phyloP scores from a whole-genome alignment of 2,797 vertebrate species.

The Scolopax rusticola region DNA sequence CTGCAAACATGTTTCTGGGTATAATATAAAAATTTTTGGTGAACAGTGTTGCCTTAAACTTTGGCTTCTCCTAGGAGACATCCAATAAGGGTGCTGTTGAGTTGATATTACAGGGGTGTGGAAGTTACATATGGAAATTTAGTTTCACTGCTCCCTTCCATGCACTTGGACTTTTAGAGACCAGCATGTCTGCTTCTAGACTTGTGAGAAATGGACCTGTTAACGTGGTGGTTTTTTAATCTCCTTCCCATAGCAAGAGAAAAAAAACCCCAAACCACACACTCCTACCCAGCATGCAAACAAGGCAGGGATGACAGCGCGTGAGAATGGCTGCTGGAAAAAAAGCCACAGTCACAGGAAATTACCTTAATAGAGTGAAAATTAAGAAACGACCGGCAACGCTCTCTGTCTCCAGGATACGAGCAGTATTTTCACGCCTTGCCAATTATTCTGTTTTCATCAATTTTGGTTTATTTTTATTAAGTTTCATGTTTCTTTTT shows the following conservation, averaged over 20 bases:
- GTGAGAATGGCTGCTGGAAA: slow-evolving; percentile 51
- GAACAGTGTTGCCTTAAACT: not conserved
- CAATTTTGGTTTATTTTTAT: slow-evolving; percentile 74
- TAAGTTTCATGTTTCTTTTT: slow-evolving; percentile 41
- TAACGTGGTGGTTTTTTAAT: not conserved
- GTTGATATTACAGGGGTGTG: not conserved
- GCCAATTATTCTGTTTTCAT: slow-evolving; percentile 81
- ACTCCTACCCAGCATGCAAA: not conserved
- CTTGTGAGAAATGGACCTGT: not conserved
- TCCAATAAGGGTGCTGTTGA: not conserved
- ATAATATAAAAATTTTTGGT: not conserved
- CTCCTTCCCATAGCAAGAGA: not conserved
- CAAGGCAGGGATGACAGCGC: slow-evolving; percentile 21
- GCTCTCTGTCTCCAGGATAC: slow-evolving; percentile 77
- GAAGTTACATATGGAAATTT: not conserved
- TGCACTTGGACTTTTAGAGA: not conserved
- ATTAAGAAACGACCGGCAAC: slow-evolving; percentile 77
- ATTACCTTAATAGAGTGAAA: slow-evolving; percentile 84
- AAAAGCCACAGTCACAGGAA: slow-evolving; percentile 76
- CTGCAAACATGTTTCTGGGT: not conserved
- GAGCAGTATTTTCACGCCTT: slow-evolving; percentile 67
- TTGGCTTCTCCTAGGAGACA: not conserved
- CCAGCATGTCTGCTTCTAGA: not conserved
- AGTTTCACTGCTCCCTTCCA: not conserved
- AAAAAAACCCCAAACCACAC: not conserved